Evolutionary conservation across 2,888 invertebrate species (phyloP).

Genomic region (Drosophila quinaria): DNA sequence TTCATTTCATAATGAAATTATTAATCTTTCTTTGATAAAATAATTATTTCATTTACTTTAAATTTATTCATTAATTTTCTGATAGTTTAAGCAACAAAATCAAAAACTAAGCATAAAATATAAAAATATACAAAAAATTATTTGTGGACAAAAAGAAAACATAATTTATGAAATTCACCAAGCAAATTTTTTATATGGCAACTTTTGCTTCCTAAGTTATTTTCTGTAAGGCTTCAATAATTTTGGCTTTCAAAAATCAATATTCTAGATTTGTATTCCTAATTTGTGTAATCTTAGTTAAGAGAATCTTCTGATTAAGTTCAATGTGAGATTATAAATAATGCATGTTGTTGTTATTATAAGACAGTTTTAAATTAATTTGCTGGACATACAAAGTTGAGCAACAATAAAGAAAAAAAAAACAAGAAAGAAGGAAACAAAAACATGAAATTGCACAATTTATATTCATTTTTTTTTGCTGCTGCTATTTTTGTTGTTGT

Average conservation of each 20-base stretch:
- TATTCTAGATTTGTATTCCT: background rate
- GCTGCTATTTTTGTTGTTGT: slow-evolving; percentile 25
- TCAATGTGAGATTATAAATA: slow-evolving; percentile 76
- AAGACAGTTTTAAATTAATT: slow-evolving; percentile 80
- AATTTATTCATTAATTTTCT: too few relatives aligned
- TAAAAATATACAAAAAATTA: too few relatives aligned
- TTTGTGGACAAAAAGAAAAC: too few relatives aligned
- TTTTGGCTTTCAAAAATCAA: too few relatives aligned
- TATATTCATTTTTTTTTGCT: slow-evolving; percentile 71
- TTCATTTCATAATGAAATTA: too few relatives aligned
- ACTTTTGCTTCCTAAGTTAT: background rate
- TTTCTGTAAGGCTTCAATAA: too few relatives aligned
- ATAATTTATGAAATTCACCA: too few relatives aligned
- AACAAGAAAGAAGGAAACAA: slow-evolving; percentile 6
- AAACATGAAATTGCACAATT: slow-evolving; percentile 80
- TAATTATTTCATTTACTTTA: too few relatives aligned
- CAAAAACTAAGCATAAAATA: too few relatives aligned
- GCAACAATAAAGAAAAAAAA: slow-evolving; percentile 22
- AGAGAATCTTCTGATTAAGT: slow-evolving; percentile 10
- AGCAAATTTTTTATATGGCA: too few relatives aligned
- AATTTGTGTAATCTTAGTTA: background rate
- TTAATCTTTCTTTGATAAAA: too few relatives aligned
- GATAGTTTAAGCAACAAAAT: too few relatives aligned
- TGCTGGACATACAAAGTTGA: slow-evolving; percentile 75
- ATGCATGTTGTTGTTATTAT: slow-evolving; percentile 60